Conservation (phyloP, 2,113 vertebrate species). For the Rostratula benghalensis region DNA sequence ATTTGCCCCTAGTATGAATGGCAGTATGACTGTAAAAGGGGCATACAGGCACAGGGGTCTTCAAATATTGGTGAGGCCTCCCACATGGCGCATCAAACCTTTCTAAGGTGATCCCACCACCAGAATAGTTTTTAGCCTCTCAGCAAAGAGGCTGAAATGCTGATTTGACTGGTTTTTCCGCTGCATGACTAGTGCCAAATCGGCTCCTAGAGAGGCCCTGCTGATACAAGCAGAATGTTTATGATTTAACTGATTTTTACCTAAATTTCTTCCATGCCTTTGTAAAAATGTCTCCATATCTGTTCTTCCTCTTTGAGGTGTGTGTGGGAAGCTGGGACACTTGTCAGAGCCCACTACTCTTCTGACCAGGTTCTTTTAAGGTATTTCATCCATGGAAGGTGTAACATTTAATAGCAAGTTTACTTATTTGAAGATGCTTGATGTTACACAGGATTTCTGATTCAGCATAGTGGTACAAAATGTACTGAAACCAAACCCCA, state of each 20-base stretch:
- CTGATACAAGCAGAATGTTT: neutral
- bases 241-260: neutral
- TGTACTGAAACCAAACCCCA: neutral
- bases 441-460: too few species aligned
- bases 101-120: neutral
- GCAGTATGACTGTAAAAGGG: neutral
- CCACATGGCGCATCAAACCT: neutral
- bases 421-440: neutral
- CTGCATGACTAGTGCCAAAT: neutral
- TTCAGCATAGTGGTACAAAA: neutral
- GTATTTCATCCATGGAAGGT: neutral
- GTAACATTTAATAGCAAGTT: rapidly evolving
- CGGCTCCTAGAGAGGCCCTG: neutral
- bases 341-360: neutral
- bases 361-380: neutral
- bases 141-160: neutral
- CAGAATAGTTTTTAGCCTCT: neutral
- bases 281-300: neutral
- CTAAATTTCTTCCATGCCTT: neutral
- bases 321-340: rapidly evolving
- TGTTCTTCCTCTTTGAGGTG: neutral
- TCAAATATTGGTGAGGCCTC: neutral
- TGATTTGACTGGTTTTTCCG: neutral
- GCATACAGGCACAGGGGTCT: neutral
- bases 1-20: neutral